Percentiles rank a stretch among this genome's conserved stretches.
Conservation (phyloP, 2,113 vertebrate genomes). For the Syngnathoides biaculeatus region DNA sequence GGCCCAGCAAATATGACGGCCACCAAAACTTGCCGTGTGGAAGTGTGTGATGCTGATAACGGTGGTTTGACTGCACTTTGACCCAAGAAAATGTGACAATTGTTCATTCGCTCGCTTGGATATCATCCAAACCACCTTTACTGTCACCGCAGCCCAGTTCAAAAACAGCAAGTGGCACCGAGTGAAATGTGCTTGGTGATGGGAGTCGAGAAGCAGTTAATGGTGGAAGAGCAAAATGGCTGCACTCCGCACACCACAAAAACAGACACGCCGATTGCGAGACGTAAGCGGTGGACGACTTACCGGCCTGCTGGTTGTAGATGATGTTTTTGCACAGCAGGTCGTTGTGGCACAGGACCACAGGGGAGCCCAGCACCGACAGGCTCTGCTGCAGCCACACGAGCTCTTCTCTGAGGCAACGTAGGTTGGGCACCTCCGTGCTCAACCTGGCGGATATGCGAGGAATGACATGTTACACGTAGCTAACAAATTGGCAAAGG, state of each 20-base stretch:
- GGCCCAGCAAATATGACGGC: neutral
- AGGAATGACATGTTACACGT: neutral
- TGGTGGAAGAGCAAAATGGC: constrained; percentile 19
- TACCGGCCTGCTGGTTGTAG: constrained; percentile 90
- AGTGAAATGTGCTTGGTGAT: constrained; percentile 36
- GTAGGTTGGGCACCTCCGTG: constrained; percentile 80
- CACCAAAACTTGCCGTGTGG: too few species aligned
- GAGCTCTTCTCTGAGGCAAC: constrained; percentile 87
- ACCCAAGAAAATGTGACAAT: neutral
- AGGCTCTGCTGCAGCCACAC: constrained; percentile 89
- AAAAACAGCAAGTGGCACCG: constrained; percentile 39
- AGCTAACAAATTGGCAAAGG: neutral
- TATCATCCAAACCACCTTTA: neutral
- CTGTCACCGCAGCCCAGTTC: constrained; percentile 14
- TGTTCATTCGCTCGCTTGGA: neutral
- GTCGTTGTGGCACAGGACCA: constrained; percentile 98
- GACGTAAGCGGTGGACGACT: constrained; percentile 49
- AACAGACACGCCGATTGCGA: constrained; percentile 35
- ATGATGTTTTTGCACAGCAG: constrained; percentile 99
- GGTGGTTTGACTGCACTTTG: too few species aligned
- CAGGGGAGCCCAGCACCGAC: constrained; percentile 88
- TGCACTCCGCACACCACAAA: constrained; percentile 37
- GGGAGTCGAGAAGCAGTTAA: constrained; percentile 26
- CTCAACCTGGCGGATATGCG: constrained; percentile 75
- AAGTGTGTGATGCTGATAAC: neutral